Evolutionary conservation across 2,113 vertebrate species (phyloP).

Genomic region (Rhinolophus sinicus): DNA sequence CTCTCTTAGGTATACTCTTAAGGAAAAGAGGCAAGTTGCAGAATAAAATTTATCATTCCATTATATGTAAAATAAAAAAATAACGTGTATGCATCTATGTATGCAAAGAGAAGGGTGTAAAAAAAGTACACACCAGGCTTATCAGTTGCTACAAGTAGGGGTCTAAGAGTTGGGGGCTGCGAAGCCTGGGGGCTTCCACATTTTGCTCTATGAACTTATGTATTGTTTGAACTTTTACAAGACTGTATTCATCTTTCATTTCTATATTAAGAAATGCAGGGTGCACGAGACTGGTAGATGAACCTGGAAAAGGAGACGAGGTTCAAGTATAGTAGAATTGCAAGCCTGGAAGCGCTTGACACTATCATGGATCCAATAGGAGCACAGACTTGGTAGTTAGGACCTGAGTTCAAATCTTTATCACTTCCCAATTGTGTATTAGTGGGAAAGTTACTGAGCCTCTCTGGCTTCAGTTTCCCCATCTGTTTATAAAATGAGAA

Average conservation of each 20-base stretch:
- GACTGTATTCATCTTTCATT: neutral
- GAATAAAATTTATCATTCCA: constrained; percentile 45
- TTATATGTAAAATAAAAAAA: constrained; percentile 30
- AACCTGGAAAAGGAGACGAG: neutral
- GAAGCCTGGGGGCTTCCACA: neutral
- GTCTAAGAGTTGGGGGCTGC: neutral
- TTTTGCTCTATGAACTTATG: neutral
- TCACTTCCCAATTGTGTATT: neutral
- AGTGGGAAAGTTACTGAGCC: neutral
- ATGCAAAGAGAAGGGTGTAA: neutral
- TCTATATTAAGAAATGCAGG: neutral
- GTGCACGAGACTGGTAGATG: neutral
- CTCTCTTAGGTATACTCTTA: neutral
- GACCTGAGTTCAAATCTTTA: neutral
- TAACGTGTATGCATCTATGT: neutral
- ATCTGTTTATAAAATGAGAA: constrained; percentile 27
- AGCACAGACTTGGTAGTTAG: neutral
- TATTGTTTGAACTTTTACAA: neutral
- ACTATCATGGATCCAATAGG: neutral
- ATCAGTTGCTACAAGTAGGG: neutral
- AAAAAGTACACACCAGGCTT: neutral
- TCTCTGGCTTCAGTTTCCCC: neutral
- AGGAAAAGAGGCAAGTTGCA: constrained; percentile 27
- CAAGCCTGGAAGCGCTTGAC: neutral
- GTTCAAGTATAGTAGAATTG: neutral